Base-by-base conservation (phyloP, 2,113 vertebrate genomes). In the Chloroceryle aenea region DNA sequence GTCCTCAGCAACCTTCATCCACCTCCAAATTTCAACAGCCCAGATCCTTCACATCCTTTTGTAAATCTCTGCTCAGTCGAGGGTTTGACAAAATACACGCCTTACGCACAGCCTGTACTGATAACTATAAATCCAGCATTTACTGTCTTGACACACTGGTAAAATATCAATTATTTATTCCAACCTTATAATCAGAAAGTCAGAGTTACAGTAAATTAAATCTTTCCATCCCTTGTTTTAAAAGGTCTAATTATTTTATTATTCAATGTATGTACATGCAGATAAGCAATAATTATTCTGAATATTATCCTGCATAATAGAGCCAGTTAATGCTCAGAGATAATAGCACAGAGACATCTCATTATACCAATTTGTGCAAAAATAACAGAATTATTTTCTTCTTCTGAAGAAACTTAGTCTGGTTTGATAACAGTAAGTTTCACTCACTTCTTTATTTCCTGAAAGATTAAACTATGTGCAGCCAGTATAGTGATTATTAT, bases 201-300 rank as follows among this genome's bases (percentile, higher is more conserved):
- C 61, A 95, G 86, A 88, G 92, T 81, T 93, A 92, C 14, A 52
- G 62, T 67, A 89, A 95, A 84, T 96, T 62, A 81, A 92, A 84
- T 93, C 78, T 61, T 94, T 93, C 86, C 87, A 81, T 58, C 64
- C 13, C 71, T 74, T 67, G 17, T 67, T 89, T 92, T 85, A 93
- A 93, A 97, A 94, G 90, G 91, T 86, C 72, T 94, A 92, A 97
- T 97, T 97, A 96, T 95, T 97, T 95, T 95, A 97, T 97, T 97
- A 97, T 90, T 94, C 93, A 71, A 68, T 94, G 88, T 97, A 97
- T 89, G 47, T 79, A 97, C 88, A 92, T 32, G 95, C 20, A 11
- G 95, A 93, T 87, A 96, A 96, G 91, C 92, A 95, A 95, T 88
- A 95, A 97, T 95, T 96, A 95, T 93, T 96, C 91, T 53, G 50